Conservation (phyloP, 2,113 vertebrate species). For the Pygoscelis antarcticus region DNA sequence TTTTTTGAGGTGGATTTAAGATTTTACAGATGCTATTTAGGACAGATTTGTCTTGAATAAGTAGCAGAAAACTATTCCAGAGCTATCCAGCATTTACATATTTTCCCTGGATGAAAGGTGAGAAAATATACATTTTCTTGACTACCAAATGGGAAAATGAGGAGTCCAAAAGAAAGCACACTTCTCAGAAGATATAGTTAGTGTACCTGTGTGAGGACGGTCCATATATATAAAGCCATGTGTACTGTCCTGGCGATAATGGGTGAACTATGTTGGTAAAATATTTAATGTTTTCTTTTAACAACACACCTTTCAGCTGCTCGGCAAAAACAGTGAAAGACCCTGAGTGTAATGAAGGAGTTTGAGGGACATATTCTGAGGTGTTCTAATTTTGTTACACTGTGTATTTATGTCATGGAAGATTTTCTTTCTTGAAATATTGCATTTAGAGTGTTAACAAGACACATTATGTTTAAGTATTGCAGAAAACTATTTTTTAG, state of each 20-base stretch:
- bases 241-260: neutral
- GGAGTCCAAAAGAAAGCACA: neutral
- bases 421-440: neutral
- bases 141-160: neutral
- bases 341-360: neutral
- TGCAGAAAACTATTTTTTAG: neutral
- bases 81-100: neutral
- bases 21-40: neutral
- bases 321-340: neutral
- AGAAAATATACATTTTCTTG: neutral
- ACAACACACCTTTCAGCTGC: neutral
- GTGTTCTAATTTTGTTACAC: neutral
- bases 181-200: neutral
- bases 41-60: neutral
- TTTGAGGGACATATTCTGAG: neutral
- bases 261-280: neutral
- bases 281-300: neutral
- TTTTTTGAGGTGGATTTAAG: neutral
- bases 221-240: neutral
- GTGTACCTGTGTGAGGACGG: neutral
- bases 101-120: neutral
- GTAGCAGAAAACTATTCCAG: neutral
- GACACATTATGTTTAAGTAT: neutral
- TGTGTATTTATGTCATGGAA: neutral
- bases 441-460: neutral